phyloP scores from a whole-genome alignment of 2,113 vertebrate species.

The Paradoxurus hermaphroditus region DNA sequence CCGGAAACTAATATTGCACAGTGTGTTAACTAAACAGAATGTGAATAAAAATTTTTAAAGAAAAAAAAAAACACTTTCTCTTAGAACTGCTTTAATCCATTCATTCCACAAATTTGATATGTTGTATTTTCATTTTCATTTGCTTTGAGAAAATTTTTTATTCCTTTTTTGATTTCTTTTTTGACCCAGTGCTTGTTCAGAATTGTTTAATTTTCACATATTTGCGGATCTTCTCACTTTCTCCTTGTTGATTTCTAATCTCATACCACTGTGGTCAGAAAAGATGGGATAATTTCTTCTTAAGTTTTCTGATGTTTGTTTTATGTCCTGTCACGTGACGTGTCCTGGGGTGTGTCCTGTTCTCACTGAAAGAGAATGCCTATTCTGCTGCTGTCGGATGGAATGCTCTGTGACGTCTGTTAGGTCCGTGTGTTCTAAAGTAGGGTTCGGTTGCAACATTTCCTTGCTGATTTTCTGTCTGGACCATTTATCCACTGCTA shows the following conservation, averaged over 20 bases:
- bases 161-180: neutral
- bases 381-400: neutral
- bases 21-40: too few relatives aligned
- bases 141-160: neutral
- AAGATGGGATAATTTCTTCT: neutral
- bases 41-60: too few relatives aligned
- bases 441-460: neutral
- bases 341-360: neutral
- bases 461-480: neutral
- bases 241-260: neutral
- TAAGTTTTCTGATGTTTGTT: neutral
- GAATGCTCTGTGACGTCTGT: neutral
- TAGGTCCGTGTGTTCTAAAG: neutral
- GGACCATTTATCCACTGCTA: neutral
- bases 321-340: neutral
- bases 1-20: too few relatives aligned
- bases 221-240: neutral
- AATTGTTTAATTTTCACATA: neutral
- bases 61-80: neutral
- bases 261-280: neutral
- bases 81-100: neutral
- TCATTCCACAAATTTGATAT: neutral
- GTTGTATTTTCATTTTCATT: neutral
- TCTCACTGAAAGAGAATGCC: neutral
- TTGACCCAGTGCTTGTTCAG: neutral